Conservation (phyloP, 2,888 invertebrate species). For the Caenorhabditis zanzibari region DNA sequence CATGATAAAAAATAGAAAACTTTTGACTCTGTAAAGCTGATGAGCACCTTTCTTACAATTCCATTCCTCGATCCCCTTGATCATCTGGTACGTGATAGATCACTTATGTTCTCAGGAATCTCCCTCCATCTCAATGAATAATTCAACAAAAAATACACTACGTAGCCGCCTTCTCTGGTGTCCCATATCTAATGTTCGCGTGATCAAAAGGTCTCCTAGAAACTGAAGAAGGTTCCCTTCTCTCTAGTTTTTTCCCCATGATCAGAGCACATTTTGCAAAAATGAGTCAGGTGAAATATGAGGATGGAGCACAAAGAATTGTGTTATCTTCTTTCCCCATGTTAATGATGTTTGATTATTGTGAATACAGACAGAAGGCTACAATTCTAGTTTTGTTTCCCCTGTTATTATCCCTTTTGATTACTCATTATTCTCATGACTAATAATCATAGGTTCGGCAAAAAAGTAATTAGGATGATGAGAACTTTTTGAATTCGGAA, state of each 20-base stretch:
- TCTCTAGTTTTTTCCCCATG: slow-evolving; percentile 7
- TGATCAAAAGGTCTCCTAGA: slow-evolving; percentile 43
- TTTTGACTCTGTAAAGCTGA: too few species aligned
- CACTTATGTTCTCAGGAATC: slow-evolving; percentile 18
- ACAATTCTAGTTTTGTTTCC: neutral
- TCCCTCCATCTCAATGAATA: slow-evolving; percentile 15
- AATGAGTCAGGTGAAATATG: slow-evolving; percentile 37
- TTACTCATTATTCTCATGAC: slow-evolving; percentile 15
- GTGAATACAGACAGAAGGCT: slow-evolving; percentile 1
- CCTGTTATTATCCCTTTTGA: too few species aligned
- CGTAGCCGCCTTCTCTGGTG: slow-evolving; percentile 29
- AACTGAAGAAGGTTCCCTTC: neutral
- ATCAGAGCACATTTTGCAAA: slow-evolving; percentile 41
- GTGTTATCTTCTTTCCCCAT: neutral
- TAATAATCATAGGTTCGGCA: neutral
- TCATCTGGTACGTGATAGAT: slow-evolving; percentile 17
- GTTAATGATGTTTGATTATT: slow-evolving; percentile 25
- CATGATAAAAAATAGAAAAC: too few species aligned
- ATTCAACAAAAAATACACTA: slow-evolving; percentile 49
- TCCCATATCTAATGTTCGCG: slow-evolving; percentile 41
- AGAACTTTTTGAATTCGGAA: slow-evolving; percentile 3
- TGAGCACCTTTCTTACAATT: too few species aligned
- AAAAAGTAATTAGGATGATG: slow-evolving; percentile 10
- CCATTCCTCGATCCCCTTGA: neutral
- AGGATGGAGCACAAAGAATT: slow-evolving; percentile 14